Conservation (phyloP, 1,140 invertebrate species). For the Drosophila sproati region DNA sequence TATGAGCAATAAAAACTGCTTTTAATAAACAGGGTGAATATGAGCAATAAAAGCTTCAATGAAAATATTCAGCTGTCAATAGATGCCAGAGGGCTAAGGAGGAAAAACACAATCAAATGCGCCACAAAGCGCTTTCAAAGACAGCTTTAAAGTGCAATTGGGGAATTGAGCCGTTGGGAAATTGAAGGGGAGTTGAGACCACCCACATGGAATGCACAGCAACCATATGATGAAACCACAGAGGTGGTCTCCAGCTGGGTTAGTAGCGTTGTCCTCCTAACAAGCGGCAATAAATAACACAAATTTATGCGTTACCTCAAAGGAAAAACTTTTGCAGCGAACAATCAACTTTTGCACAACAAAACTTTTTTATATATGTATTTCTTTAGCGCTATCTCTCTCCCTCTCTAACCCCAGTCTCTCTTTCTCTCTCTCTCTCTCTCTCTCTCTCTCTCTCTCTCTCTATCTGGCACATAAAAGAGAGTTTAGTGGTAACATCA, state of each 20-base stretch:
- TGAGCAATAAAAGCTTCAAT: background rate
- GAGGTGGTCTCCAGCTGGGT: background rate
- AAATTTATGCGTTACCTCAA: conserved; percentile 53
- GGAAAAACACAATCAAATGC: conserved; percentile 19
- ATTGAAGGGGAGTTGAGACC: background rate
- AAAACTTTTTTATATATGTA: conserved; percentile 31
- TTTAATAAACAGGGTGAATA: background rate
- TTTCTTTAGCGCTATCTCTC: conserved; percentile 26
- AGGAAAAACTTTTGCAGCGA: conserved; percentile 36
- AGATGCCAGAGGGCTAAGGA: background rate
- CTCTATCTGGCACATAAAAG: background rate
- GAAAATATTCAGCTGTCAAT: conserved; percentile 6
- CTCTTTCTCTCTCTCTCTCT: conserved; percentile 16
- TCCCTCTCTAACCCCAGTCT: background rate
- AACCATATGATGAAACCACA: conserved; percentile 5
- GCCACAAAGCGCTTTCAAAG: conserved; percentile 20
- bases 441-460: background rate
- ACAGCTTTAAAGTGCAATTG: conserved; percentile 4
- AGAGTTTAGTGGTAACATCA: conserved; percentile 46
- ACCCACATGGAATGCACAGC: background rate
- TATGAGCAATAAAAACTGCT: no score
- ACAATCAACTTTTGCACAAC: conserved; percentile 50
- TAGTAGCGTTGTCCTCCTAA: conserved; percentile 10
- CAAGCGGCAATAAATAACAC: conserved; percentile 50
- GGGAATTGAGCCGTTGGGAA: background rate